phyloP scores from a whole-genome alignment of 2,113 vertebrate species.

The Phyllostomus discolor region DNA sequence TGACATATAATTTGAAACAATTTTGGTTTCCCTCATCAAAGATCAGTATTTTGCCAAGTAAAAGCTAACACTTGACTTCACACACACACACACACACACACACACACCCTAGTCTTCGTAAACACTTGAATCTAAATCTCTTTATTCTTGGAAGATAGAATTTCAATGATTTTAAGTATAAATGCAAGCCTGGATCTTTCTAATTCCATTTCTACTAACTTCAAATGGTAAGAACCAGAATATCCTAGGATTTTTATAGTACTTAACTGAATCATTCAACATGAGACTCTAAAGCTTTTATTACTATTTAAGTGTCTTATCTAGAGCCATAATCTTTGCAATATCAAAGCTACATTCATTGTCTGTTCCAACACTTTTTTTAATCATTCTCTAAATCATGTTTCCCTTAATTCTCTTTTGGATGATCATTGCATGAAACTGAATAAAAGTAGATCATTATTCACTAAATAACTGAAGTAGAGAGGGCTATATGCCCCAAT shows the following conservation, averaged over 20 bases:
- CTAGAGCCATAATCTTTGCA: background rate
- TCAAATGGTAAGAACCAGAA: constrained; percentile 26
- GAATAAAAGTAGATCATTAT: constrained; percentile 28
- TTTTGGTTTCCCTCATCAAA: constrained; percentile 60
- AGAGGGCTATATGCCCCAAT: background rate
- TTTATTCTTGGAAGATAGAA: constrained; percentile 43
- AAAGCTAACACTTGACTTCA: constrained; percentile 3
- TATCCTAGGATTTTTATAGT: constrained; percentile 47
- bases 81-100: background rate
- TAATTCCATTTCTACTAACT: constrained; percentile 43
- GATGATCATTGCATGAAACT: background rate
- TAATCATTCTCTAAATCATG: constrained; percentile 1
- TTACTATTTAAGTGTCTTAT: constrained; percentile 46
- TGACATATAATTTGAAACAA: constrained; percentile 59
- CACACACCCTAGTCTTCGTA: background rate
- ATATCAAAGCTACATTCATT: constrained; percentile 33
- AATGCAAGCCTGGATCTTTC: constrained; percentile 12
- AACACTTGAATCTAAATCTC: constrained; percentile 52
- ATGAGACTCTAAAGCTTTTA: constrained; percentile 33
- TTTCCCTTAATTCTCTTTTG: background rate
- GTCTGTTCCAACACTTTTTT: background rate
- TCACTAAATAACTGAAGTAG: constrained; percentile 27
- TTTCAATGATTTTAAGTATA: constrained; percentile 34
- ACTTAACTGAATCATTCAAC: constrained; percentile 32
- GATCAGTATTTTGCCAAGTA: constrained; percentile 50